Evolutionary conservation across 2,888 invertebrate genomes (phyloP).

Genomic region (Entomobrya proxima): DNA sequence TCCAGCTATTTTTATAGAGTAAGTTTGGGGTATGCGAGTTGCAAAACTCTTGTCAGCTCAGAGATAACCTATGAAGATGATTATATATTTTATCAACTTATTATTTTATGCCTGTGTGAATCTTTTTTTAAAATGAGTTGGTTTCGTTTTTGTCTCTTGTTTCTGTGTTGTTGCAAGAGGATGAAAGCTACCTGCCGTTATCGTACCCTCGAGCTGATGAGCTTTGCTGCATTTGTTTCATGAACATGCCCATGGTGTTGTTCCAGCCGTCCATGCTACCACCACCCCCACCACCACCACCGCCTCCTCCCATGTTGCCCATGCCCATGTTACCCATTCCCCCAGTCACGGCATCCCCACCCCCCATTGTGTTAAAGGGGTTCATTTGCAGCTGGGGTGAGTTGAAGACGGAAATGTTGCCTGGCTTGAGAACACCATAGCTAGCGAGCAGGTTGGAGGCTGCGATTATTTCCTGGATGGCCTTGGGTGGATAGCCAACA

Average conservation of each 20-base stretch:
- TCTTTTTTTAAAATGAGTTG: conserved; percentile 6
- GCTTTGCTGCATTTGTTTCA: conserved; percentile 75
- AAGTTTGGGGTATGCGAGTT: no score
- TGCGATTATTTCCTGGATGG: conserved; percentile 74
- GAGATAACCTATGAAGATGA: no score
- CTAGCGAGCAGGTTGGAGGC: conserved; percentile 74
- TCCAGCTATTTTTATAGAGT: no score
- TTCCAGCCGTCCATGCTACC: conserved; percentile 72
- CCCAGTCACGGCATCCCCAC: conserved; percentile 69
- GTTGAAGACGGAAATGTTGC: conserved; percentile 75
- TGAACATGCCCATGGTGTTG: conserved; percentile 75
- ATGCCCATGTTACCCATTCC: conserved; percentile 70
- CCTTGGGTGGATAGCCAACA: conserved; percentile 74
- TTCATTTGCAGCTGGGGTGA: conserved; percentile 74
- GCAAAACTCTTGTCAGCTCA: no score
- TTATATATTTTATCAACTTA: no score
- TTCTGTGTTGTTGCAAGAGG: no score
- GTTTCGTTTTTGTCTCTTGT: neutral
- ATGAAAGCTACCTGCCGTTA: conserved; percentile 68
- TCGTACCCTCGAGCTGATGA: conserved; percentile 72
- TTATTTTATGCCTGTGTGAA: no score
- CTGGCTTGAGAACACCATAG: conserved; percentile 75
- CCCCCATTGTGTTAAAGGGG: conserved; percentile 73
- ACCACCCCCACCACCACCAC: conserved; percentile 57
- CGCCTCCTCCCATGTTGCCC: conserved; percentile 72